Evolutionary conservation across 1,140 invertebrate species (phyloP), one percentile per base, ranked within the genome.

Genomic region (Lanistes nyassanus): DNA sequence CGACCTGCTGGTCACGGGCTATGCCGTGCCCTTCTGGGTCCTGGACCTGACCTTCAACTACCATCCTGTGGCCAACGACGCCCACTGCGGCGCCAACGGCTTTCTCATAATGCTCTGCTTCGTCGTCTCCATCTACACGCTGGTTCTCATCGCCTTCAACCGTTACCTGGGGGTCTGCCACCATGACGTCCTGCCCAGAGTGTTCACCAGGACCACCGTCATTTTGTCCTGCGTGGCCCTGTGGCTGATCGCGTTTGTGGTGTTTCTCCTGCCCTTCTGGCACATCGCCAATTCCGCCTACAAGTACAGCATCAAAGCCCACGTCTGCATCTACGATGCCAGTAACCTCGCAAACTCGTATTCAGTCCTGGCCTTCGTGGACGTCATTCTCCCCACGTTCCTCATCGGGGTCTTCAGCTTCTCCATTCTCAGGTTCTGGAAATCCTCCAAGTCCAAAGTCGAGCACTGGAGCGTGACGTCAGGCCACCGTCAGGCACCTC

Each of bases 1-100:
- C 70, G 70, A 72, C 70, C 55, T 72, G 16, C 42, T 39, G 36
- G 39, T 60, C 56, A 55, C 56, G 82, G 89, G 95, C 60, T 94
- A 96, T 86, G 95, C 96, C 13, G 96, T 97, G 95, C 95, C 95
- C 0, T 56, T 53, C 21, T 64, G 72, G 29, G 23, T 66, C 53
- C 11, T 72, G 4, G 75, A 73, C 29, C 39, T 75, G 3, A 37
- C 21, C 2, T 36, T 68, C 6, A 72, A 70, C 34, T 42, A 42
- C 34, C 67, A 76, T 47, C 71, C 78, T 6, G 67, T 77, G n/a
- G 67, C 67, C 23, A 66, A 70, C 65, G 23, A 51, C 16, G 36
- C 47, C 0, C 68, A 74, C 67, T 75, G 73, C 31, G 16, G 65
- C n/a, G 23, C 72, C 58, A 78, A 56, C 47, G 74, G 42, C 60